Base-by-base conservation (phyloP, 2,888 invertebrate species). In the Aricia artaxerxes region DNA sequence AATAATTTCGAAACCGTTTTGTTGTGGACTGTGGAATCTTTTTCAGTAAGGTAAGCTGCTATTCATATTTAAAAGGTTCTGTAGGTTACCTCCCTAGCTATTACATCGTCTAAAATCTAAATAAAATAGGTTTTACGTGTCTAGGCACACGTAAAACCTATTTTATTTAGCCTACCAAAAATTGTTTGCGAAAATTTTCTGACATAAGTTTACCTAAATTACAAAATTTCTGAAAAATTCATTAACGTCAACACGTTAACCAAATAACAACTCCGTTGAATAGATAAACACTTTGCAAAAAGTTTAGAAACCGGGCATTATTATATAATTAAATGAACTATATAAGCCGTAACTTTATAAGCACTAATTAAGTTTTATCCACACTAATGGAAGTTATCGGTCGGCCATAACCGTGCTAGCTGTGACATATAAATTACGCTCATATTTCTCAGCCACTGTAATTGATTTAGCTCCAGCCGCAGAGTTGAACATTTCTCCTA, bases 351-450 rank as follows among this genome's bases (percentile, higher is more conserved):
- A 35, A 35, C 31, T 64, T 64, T 11, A 35, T 35, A 13, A 13
- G 9, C 3, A 69, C 13, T 7, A 69, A 69, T 69, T 13, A 35
- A 69, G 69, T 69, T 69, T 69, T 69, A 35, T 35, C 35, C 69
- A 11, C 35, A 69, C 35, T 69, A 69, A 69, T 69, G 69, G 69
- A 69, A 69, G 69, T 38, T 69, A 69, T 69, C 69, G 35, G 69
- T 69, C 11, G 31, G 35, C 16, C 69, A 4, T 69, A 69, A 69
- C 69, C 4, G 69, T 9, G 35, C 69, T 69, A 35, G 35, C 69
- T 69, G 69, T 35, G 38, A 35, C 69, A 69, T 69, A 69, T 69
- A 35, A 13, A 69, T 69, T 69, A 38, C 69, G 69, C 35, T 69
- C 35, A 69, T 38, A 69, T 69, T 69, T 69, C 69, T 13, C 35